phyloP scores from a whole-genome alignment of 2,888 invertebrate species.

The Drosophila falleni region DNA sequence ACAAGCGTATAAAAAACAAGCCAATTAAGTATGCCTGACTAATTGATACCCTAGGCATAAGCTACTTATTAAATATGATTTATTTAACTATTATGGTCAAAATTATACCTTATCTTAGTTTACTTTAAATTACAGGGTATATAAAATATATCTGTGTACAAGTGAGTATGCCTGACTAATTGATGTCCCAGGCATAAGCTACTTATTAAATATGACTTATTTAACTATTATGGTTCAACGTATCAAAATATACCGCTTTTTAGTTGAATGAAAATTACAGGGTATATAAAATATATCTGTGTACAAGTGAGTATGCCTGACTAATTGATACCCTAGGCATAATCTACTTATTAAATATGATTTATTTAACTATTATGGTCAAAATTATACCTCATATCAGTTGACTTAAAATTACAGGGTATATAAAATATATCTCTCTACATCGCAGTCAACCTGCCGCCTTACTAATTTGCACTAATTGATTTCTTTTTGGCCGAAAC shows the following conservation, averaged over 20 bases:
- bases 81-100: neutral
- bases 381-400: neutral
- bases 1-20: neutral
- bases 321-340: neutral
- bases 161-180: neutral
- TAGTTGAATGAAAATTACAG: neutral
- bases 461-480: conserved; percentile 78
- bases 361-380: neutral
- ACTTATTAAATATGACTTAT: neutral
- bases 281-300: conserved; percentile 4
- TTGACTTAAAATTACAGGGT: conserved; percentile 12
- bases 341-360: neutral
- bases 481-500: conserved; percentile 63
- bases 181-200: neutral
- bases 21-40: neutral
- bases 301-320: neutral
- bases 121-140: conserved; percentile 17
- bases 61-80: neutral
- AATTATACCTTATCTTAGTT: neutral
- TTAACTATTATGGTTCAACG: neutral
- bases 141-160: neutral
- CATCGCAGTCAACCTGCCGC: conserved; percentile 28
- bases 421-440: neutral
- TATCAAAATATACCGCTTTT: neutral
- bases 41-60: neutral